Evolutionary conservation across 2,113 vertebrate genomes (phyloP).

Genomic region (Tychaedon coryphoeus): DNA sequence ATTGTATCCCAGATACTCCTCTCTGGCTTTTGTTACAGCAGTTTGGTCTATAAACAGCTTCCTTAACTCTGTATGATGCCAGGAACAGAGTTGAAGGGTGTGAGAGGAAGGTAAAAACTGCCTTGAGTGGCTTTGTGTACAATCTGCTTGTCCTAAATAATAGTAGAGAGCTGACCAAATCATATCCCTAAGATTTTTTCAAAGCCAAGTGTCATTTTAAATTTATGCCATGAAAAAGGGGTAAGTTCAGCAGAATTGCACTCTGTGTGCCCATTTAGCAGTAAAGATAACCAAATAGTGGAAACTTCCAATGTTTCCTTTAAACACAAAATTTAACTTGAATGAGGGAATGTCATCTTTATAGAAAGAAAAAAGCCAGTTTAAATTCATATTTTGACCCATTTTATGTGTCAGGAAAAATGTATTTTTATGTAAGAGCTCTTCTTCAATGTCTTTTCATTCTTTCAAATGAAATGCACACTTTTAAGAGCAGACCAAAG

Average conservation of each 20-base stretch:
- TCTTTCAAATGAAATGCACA: not conserved
- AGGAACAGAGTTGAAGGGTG: not conserved
- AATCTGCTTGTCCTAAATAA: conserved; percentile 16
- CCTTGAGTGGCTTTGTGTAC: not conserved
- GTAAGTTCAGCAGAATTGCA: not conserved
- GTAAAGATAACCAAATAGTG: not conserved
- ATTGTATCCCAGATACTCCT: not conserved
- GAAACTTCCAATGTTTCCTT: not conserved
- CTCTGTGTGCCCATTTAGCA: not conserved
- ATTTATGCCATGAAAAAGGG: not conserved
- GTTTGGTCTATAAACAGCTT: conserved; percentile 34
- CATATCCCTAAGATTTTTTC: not conserved
- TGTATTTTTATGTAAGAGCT: not conserved
- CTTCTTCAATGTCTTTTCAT: not conserved
- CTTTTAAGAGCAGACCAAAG: not conserved
- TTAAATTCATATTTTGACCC: not conserved
- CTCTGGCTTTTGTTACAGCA: not conserved
- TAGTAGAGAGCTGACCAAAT: not conserved
- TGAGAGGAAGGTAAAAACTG: not conserved
- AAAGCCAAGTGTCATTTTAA: not conserved
- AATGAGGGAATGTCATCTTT: not conserved
- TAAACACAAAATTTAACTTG: not conserved
- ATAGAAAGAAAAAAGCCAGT: not conserved
- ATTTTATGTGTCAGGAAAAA: not conserved
- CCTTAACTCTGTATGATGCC: conserved; percentile 21